phyloP scores from a whole-genome alignment of 1,140 invertebrate species.

The Bombus ignitus region DNA sequence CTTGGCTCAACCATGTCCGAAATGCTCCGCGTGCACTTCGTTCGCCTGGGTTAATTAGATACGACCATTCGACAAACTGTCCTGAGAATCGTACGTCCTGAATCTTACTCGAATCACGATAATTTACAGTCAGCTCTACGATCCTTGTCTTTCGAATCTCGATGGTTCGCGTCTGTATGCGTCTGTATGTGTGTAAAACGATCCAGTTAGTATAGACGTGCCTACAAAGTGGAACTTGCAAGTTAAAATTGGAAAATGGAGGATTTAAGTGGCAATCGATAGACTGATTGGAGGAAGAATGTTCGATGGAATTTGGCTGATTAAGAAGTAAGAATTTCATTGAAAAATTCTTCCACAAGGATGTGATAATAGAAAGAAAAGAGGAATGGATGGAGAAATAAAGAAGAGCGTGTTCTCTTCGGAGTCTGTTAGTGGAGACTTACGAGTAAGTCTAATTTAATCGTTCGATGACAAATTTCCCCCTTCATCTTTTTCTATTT shows the following conservation, averaged over 20 bases:
- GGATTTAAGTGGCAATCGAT: background rate
- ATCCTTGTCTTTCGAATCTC: background rate
- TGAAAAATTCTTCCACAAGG: background rate
- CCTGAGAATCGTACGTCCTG: background rate
- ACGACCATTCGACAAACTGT: conserved; percentile 24
- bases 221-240: background rate
- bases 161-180: no score
- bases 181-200: background rate
- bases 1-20: conserved; percentile 24
- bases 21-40: conserved; percentile 10
- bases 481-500: no score
- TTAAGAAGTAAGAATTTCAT: background rate
- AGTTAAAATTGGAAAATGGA: background rate
- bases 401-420: no score
- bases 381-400: no score
- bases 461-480: no score
- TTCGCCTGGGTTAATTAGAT: conserved; percentile 30
- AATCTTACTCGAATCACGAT: background rate
- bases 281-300: background rate
- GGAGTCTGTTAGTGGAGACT: no score
- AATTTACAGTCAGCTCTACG: background rate
- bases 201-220: background rate
- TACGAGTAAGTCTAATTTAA: no score
- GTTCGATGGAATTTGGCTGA: background rate
- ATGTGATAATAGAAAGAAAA: no score